A percentile compares a stretch with the other conserved stretches of the same genome.
Evolutionary conservation across 2,888 invertebrate species (phyloP).

Genomic region (Anthoptus insignis): DNA sequence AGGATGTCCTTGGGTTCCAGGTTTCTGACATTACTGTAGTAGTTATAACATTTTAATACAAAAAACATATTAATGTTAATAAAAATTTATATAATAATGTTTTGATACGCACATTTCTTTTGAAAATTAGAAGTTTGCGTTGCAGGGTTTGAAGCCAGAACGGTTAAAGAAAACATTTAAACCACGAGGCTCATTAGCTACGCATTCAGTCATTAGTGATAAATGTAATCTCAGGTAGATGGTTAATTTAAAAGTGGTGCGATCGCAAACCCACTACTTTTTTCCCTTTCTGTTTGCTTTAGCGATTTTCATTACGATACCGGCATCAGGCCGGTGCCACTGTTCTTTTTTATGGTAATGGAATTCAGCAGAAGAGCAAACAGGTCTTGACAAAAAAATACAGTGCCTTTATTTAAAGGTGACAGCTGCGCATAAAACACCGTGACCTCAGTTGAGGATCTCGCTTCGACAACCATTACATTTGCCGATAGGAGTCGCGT

Average conservation of each 20-base stretch:
- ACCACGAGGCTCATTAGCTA: too few species aligned
- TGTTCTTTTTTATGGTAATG: constrained; percentile 39
- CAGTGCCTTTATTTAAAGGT: constrained; percentile 31
- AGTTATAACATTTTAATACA: too few species aligned
- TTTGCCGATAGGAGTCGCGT: constrained; percentile 3
- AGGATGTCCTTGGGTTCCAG: too few species aligned
- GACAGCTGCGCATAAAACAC: constrained; percentile 32
- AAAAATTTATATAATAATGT: too few species aligned
- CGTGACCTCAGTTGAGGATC: constrained; percentile 11
- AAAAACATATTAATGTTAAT: too few species aligned
- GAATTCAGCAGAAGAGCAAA: constrained; percentile 34
- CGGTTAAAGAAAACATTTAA: too few species aligned
- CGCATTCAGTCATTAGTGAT: constrained; percentile 17
- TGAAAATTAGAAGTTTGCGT: too few species aligned
- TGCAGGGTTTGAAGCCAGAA: too few species aligned
- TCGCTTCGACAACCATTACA: constrained; percentile 13
- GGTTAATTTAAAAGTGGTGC: constrained; percentile 21
- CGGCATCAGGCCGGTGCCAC: constrained; percentile 33
- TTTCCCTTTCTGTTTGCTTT: constrained; percentile 30
- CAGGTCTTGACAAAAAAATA: constrained; percentile 35
- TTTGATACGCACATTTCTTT: too few species aligned
- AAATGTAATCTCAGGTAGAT: constrained; percentile 16
- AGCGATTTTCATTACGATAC: constrained; percentile 39
- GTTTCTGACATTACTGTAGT: too few species aligned
- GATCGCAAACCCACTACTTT: constrained; percentile 25